Percentiles rank a stretch among this genome's conserved stretches.
These are phyloP conservation scores for Erythrolamprus reginae DNA, from an alignment of 2,113 vertebrate species.

Conservation along the genomic window DNA sequence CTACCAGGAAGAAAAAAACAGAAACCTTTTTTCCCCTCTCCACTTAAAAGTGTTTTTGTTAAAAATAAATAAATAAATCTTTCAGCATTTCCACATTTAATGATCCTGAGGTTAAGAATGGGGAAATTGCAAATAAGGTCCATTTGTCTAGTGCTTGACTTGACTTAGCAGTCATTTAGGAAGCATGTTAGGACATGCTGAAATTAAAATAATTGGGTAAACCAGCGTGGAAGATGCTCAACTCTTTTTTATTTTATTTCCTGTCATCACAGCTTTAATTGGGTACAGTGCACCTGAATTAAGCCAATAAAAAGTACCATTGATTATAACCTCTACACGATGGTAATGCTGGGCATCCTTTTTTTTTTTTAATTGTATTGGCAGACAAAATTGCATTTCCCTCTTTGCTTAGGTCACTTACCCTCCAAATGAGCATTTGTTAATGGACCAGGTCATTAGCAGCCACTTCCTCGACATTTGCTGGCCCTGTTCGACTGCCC, in stretches of 20 bases:
- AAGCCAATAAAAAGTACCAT: slow-evolving; percentile 68
- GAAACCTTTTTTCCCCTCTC: neutral
- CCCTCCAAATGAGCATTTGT: slow-evolving; percentile 64
- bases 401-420: slow-evolving; percentile 64
- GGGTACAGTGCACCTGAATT: slow-evolving; percentile 51
- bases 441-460: slow-evolving; percentile 70
- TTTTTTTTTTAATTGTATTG: slow-evolving; percentile 66
- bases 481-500: slow-evolving; percentile 50
- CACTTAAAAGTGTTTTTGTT: slow-evolving; percentile 27
- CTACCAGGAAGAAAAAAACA: slow-evolving; percentile 16
- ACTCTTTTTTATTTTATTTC: slow-evolving; percentile 51
- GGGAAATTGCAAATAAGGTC: slow-evolving; percentile 27
- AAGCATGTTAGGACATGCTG: slow-evolving; percentile 20
- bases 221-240: slow-evolving; percentile 22
- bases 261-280: slow-evolving; percentile 57
- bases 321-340: slow-evolving; percentile 59
- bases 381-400: slow-evolving; percentile 64
- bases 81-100: slow-evolving; percentile 22
- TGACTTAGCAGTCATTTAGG: slow-evolving; percentile 40
- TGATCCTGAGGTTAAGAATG: slow-evolving; percentile 35
- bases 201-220: slow-evolving; percentile 48
- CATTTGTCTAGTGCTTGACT: slow-evolving; percentile 41
- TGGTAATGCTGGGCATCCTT: slow-evolving; percentile 58
- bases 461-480: slow-evolving; percentile 50
- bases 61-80: slow-evolving; percentile 30